phyloP scores from a whole-genome alignment of 1,140 invertebrate genomes.

The Andricus grossulariae region DNA sequence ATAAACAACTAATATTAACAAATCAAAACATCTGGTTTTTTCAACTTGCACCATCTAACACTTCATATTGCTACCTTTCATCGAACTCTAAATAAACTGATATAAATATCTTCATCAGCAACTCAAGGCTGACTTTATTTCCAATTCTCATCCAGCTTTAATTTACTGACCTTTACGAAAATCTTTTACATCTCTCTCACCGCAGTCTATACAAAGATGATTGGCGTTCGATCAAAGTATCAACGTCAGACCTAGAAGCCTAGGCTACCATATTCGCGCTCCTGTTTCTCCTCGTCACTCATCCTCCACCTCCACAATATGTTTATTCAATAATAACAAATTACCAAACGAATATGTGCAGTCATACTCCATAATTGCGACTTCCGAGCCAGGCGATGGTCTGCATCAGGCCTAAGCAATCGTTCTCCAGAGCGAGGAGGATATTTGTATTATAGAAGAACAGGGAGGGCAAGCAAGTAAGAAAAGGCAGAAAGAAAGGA shows the following conservation, averaged over 20 bases:
- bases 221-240: not conserved
- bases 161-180: no score
- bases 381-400: slow-evolving; percentile 52
- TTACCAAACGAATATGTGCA: slow-evolving; percentile 70
- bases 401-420: slow-evolving; percentile 18
- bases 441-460: slow-evolving; percentile 34
- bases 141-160: no score
- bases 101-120: no score
- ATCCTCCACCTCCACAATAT: slow-evolving; percentile 56
- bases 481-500: slow-evolving; percentile 42
- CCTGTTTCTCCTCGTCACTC: slow-evolving; percentile 45
- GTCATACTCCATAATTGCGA: slow-evolving; percentile 74
- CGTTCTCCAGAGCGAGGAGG: not conserved
- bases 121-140: no score
- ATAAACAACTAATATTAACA: no score
- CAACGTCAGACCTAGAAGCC: no score
- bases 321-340: slow-evolving; percentile 72
- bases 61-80: no score
- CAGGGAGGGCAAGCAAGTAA: slow-evolving; percentile 51
- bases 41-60: no score
- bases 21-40: no score
- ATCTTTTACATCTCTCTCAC: not conserved
- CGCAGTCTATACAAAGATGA: not conserved
- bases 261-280: not conserved
- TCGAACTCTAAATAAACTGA: no score